Percentiles rank a stretch among this genome's conserved stretches.
Evolutionary conservation across 2,888 invertebrate species (phyloP).

Genomic region (Caenorhabditis afra): DNA sequence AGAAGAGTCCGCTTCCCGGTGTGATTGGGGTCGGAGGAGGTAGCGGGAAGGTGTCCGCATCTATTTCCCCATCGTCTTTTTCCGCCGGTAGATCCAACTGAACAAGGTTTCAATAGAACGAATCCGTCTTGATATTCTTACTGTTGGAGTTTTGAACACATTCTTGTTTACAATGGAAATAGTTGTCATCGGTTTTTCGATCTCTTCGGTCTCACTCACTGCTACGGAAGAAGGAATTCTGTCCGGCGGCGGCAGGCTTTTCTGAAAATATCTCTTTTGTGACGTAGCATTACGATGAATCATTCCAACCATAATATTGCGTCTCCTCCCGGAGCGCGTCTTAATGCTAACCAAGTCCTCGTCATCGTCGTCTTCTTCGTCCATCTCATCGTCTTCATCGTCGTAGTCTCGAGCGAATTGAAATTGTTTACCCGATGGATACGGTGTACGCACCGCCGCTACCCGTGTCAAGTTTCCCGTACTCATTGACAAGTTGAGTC

Average conservation of each 20-base stretch:
- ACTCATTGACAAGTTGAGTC: slow-evolving; percentile 42
- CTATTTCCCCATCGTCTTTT: slow-evolving; percentile 36
- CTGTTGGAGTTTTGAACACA: slow-evolving; percentile 40
- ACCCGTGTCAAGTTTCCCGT: slow-evolving; percentile 47
- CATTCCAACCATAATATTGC: neutral
- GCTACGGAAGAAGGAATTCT: slow-evolving; percentile 33
- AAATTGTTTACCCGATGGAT: slow-evolving; percentile 30
- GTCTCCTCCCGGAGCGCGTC: slow-evolving; percentile 26
- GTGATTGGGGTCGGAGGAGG: slow-evolving; percentile 47
- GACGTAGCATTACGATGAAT: no score
- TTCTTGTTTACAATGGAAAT: neutral
- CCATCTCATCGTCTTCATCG: slow-evolving; percentile 35
- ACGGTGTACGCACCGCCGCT: slow-evolving; percentile 32
- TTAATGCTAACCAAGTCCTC: slow-evolving; percentile 37
- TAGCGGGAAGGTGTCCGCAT: slow-evolving; percentile 28
- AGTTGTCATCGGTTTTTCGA: no score
- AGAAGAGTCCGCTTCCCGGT: slow-evolving; percentile 30
- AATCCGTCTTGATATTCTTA: neutral
- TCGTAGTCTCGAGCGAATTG: slow-evolving; percentile 10
- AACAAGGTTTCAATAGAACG: neutral
- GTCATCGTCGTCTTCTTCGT: slow-evolving; percentile 21
- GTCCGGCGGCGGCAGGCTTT: slow-evolving; percentile 57
- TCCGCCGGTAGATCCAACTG: slow-evolving; percentile 36
- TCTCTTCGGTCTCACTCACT: slow-evolving; percentile 25
- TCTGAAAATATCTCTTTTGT: slow-evolving; percentile 15